Evolutionary conservation across 2,797 vertebrate genomes (phyloP).

Genomic region (Chrysolophus pictus): DNA sequence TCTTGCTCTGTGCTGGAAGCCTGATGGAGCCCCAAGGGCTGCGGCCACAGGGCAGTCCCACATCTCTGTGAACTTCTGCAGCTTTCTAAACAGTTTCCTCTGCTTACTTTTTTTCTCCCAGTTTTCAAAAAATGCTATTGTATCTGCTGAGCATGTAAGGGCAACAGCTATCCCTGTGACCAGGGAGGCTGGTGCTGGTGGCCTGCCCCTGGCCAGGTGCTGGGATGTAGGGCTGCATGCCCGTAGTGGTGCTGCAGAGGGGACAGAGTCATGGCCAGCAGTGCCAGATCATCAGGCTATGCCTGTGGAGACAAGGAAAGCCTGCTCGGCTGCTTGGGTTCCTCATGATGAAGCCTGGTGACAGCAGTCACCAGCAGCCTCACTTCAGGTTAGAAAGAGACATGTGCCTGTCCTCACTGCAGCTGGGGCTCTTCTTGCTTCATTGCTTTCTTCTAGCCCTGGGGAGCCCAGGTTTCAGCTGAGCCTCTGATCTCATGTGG

Average conservation of each 20-base stretch:
- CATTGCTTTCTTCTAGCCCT: background rate
- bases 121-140: background rate
- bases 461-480: background rate
- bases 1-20: background rate
- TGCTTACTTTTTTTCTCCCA: background rate
- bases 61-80: background rate
- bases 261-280: background rate
- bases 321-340: background rate
- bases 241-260: background rate
- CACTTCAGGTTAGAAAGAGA: background rate
- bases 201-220: background rate
- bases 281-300: background rate
- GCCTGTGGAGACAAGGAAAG: background rate
- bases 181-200: background rate
- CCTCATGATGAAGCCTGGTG: rapidly evolving
- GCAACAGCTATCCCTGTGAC: background rate
- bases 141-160: background rate
- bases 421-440: background rate
- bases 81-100: background rate
- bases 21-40: background rate
- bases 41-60: rapidly evolving
- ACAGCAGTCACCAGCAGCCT: rapidly evolving
- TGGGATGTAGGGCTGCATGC: background rate
- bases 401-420: rapidly evolving
- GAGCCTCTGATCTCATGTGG: constrained; percentile 28